These are phyloP conservation scores for Tenebrio molitor DNA, from an alignment of 1,140 invertebrate genomes.

Conservation along the genomic window DNA sequence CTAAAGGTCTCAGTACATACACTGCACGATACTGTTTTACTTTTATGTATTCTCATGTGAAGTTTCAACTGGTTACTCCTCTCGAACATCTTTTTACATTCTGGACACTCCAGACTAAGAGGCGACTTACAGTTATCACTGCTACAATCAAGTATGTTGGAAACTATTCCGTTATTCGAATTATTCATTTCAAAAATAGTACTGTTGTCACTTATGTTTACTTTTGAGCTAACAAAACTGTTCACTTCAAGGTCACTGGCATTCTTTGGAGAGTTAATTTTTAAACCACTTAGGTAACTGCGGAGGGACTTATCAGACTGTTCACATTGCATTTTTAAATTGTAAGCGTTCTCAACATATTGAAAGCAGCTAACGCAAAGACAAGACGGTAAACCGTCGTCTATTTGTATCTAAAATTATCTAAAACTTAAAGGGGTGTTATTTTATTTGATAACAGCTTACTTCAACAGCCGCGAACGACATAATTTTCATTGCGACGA, in stretches of 20 bases:
- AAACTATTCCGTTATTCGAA: no score
- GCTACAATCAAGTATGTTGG: no score
- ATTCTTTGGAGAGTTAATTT: no score
- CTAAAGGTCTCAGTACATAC: neutral
- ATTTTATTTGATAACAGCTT: no score
- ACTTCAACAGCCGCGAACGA: conserved; percentile 11
- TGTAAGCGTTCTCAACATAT: conserved; percentile 10
- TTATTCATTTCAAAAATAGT: no score
- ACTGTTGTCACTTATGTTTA: no score
- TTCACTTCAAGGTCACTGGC: no score
- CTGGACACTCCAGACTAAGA: neutral
- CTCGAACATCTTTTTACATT: neutral
- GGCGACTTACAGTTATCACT: neutral
- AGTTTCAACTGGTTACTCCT: neutral
- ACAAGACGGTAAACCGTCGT: conserved; percentile 9
- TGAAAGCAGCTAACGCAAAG: neutral
- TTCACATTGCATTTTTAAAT: conserved; percentile 11
- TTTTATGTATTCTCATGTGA: conserved; percentile 1
- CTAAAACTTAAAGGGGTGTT: conserved; percentile 2
- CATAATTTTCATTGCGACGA: conserved; percentile 20
- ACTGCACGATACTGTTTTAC: neutral
- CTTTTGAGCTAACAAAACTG: no score
- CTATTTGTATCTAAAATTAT: neutral
- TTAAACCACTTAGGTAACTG: conserved; percentile 5
- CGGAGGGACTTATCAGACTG: conserved; percentile 9